Conservation (phyloP, 2,797 vertebrate genomes). For the Poeciliopsis gracilis region DNA sequence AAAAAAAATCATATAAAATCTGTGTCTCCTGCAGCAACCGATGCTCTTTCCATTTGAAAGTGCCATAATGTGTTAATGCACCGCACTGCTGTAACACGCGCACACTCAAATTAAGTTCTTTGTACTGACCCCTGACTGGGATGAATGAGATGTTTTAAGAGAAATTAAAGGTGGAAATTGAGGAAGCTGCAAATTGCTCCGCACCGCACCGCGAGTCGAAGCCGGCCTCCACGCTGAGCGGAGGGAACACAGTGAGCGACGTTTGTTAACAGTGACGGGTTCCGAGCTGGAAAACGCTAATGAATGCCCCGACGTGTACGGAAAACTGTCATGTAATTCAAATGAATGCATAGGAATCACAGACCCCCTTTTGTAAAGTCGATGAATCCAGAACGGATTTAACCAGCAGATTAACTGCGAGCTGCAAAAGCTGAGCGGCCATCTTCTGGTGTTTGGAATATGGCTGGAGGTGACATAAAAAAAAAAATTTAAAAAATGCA, state of each 20-base stretch:
- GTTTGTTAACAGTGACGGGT: constrained; percentile 51
- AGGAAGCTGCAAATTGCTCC: constrained; percentile 39
- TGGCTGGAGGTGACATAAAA: constrained; percentile 14
- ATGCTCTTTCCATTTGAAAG: constrained; percentile 22
- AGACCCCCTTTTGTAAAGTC: constrained; percentile 1
- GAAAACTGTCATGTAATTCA: constrained; percentile 5
- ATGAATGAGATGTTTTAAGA: constrained; percentile 39
- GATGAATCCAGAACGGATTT: constrained; percentile 5
- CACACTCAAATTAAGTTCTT: constrained; percentile 44
- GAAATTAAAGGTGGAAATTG: constrained; percentile 38
- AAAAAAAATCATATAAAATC: not conserved
- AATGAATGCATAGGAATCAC: constrained; percentile 7
- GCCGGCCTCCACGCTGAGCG: constrained; percentile 43
- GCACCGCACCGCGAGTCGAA: constrained; percentile 49
- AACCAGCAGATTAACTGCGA: constrained; percentile 10
- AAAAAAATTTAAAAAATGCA: constrained; percentile 7
- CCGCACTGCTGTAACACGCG: constrained; percentile 30
- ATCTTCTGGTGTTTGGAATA: constrained; percentile 19
- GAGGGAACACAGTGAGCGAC: constrained; percentile 66
- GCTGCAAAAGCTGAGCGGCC: constrained; percentile 21
- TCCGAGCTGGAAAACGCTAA: constrained; percentile 18
- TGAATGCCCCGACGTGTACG: constrained; percentile 12
- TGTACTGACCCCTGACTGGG: constrained; percentile 55
- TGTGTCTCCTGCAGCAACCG: constrained; percentile 15
- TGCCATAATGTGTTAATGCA: constrained; percentile 38